Percentiles rank a stretch among this genome's conserved stretches.
Evolutionary conservation across 2,888 invertebrate species (phyloP).

Genomic region (Philonicus albiceps): DNA sequence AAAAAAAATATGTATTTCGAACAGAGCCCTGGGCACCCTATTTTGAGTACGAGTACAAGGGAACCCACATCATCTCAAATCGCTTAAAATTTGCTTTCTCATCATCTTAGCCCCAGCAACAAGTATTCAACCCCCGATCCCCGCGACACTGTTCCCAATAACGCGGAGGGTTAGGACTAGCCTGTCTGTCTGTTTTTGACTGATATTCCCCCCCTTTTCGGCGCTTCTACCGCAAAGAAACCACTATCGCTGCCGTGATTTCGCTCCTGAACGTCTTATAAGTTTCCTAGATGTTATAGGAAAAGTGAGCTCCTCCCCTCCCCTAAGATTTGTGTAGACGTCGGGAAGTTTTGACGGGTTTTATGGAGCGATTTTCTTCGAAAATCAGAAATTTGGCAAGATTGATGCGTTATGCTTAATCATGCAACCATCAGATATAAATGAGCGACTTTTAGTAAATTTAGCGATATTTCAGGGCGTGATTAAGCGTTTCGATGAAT

Average conservation of each 20-base stretch:
- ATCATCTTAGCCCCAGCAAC: not conserved
- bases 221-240: not conserved
- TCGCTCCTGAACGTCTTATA: not conserved
- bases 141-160: not conserved
- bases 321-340: constrained; percentile 6
- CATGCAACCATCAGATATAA: not conserved
- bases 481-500: not conserved
- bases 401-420: constrained; percentile 14
- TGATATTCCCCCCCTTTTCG: not conserved
- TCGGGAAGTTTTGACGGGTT: constrained; percentile 24
- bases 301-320: not conserved
- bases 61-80: not conserved
- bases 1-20: not conserved
- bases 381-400: not conserved
- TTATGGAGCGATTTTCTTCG: constrained; percentile 1
- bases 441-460: constrained; percentile 21
- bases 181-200: not conserved
- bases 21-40: not conserved
- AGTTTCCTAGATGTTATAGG: not conserved
- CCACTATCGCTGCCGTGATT: not conserved
- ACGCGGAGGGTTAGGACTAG: not conserved
- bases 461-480: constrained; percentile 1
- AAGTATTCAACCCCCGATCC: not conserved
- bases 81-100: constrained; percentile 27
- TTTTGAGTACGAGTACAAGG: not conserved